Conservation (phyloP, 2,113 vertebrate genomes). For the Ptilonorhynchus violaceus region DNA sequence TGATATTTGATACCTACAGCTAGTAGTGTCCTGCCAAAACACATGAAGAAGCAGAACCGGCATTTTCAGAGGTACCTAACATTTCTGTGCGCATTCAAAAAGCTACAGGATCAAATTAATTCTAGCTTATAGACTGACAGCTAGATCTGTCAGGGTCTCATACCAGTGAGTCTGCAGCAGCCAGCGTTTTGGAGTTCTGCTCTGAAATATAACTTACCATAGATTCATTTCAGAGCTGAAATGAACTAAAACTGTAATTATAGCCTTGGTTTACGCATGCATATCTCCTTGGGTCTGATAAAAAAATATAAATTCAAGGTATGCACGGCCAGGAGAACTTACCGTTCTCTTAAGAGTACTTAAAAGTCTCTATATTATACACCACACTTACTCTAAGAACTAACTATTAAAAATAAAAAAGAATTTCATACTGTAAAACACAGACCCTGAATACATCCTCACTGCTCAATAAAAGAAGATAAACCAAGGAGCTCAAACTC, state of each 20-base stretch:
- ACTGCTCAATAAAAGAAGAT: background rate
- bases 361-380: background rate
- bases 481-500: background rate
- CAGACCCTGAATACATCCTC: background rate
- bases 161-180: constrained; percentile 14
- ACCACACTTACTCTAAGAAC: background rate
- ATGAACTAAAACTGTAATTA: constrained; percentile 54
- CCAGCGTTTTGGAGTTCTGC: constrained; percentile 17
- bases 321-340: background rate
- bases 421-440: background rate
- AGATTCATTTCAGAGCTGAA: constrained; percentile 52
- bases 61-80: constrained; percentile 40
- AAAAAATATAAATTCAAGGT: background rate
- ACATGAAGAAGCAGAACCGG: constrained; percentile 15
- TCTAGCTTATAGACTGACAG: constrained; percentile 20
- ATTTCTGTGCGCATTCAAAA: constrained; percentile 52
- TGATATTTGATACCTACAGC: constrained; percentile 24
- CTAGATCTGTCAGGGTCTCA: constrained; percentile 23
- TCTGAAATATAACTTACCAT: constrained; percentile 15
- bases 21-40: constrained; percentile 44
- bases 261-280: background rate
- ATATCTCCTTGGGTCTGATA: background rate
- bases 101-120: constrained; percentile 43
- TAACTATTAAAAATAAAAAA: background rate
- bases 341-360: background rate